Conservation (phyloP, 2,888 invertebrate species). For the Eristalis intricaria region DNA sequence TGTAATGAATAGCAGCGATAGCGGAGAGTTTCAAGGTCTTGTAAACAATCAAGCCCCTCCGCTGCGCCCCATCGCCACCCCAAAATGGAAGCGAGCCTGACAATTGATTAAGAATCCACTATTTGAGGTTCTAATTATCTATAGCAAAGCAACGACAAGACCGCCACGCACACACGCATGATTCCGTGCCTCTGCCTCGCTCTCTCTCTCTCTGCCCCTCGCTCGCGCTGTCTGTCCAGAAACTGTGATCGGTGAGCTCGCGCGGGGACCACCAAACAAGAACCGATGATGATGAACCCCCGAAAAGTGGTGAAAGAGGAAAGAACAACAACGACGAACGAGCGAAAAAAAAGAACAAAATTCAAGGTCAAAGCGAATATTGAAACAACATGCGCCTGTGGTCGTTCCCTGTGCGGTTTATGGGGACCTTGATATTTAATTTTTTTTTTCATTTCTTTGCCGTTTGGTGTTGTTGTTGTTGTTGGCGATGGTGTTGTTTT, state of each 20-base stretch:
- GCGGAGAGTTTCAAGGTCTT: slow-evolving; percentile 41
- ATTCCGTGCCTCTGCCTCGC: neutral
- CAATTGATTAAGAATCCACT: slow-evolving; percentile 34
- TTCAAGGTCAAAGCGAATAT: slow-evolving; percentile 57
- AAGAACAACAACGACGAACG: neutral
- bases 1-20: slow-evolving; percentile 32
- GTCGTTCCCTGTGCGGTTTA: slow-evolving; percentile 47
- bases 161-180: slow-evolving; percentile 1
- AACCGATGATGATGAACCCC: neutral
- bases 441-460: neutral
- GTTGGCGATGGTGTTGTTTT: neutral
- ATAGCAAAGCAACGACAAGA: slow-evolving; percentile 2
- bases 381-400: slow-evolving; percentile 48
- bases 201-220: neutral
- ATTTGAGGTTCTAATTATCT: slow-evolving; percentile 49
- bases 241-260: too few species aligned
- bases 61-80: slow-evolving; percentile 1
- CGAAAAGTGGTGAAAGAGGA: neutral
- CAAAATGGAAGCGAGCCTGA: slow-evolving; percentile 3
- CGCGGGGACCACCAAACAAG: neutral
- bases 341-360: slow-evolving; percentile 10
- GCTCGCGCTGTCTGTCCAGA: neutral
- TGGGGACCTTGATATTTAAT: neutral
- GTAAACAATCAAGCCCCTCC: slow-evolving; percentile 41
- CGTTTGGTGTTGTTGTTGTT: neutral